Base-by-base conservation (phyloP, 2,797 vertebrate genomes). In the Ara ararauna region DNA sequence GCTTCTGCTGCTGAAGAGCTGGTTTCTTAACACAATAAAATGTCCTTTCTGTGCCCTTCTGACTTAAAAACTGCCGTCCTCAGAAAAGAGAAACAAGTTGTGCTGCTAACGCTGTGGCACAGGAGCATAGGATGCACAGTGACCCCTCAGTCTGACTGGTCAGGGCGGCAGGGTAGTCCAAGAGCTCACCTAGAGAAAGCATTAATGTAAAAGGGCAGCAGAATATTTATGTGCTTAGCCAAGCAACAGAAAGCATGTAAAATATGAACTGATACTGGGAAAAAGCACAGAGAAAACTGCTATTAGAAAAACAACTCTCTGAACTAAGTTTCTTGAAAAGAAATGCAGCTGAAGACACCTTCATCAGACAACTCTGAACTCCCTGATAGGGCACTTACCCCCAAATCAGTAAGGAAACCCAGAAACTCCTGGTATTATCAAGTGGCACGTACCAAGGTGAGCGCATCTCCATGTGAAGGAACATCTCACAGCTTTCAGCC, bases 101-200 rank as follows among this genome's bases (percentile, higher is more conserved):
- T 12, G 13, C 27, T 42, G 50, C 30, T 44, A 47, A 36, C 2
- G 23, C 10, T 19, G 45, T 5, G 45, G 56, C 30, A 38, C 15
- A 34, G 40, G 16, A 61, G 15, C 0, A 0, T 0, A 1, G 10
- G 58, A 51, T 30, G 32, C 47, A 15, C 20, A 14, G 44, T 0
- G 1, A 74, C 8, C 14, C 13, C 51, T 38, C 3, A 0, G 7
- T 16, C 42, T 13, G 36, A 21, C 34, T 26, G 56, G 20, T 30
- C 45, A 4, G 23, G 53, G 81, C 0, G 1, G 58, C 34, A 62
- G 19, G 19, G n/a, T 4, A 42, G 32, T 16, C 56, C 6, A 5
- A 65, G 50, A 71, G 34, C 64, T 68, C 2, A 5, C 36, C 65
- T 38, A 4, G 23, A 40, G 32, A 80, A 50, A 54, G 18, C 29